phyloP scores from a whole-genome alignment of 2,113 vertebrate species.

The Cygnus atratus region DNA sequence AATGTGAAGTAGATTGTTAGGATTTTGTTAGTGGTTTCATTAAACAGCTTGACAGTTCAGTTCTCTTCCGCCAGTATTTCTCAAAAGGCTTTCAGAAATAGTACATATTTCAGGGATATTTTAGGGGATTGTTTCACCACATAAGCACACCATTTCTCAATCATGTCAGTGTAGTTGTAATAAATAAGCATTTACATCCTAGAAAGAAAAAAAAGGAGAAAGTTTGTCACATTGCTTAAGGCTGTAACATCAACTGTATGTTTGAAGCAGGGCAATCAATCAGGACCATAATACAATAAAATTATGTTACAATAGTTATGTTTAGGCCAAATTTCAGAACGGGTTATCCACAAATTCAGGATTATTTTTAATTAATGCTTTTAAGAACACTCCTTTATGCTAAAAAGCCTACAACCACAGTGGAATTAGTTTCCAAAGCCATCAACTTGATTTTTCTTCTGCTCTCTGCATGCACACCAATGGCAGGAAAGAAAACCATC shows the following conservation, averaged over 20 bases:
- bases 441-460: neutral
- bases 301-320: neutral
- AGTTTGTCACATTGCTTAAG: neutral
- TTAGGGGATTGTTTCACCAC: slow-evolving; percentile 50
- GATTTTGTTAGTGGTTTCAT: slow-evolving; percentile 76
- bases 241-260: neutral
- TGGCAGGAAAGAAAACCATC: neutral
- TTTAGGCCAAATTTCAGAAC: neutral
- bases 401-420: neutral
- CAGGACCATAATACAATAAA: neutral
- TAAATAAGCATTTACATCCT: slow-evolving; percentile 89
- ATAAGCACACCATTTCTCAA: slow-evolving; percentile 47
- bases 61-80: slow-evolving; percentile 70
- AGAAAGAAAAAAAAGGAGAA: neutral
- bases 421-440: neutral
- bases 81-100: slow-evolving; percentile 62
- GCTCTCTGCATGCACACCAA: neutral
- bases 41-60: slow-evolving; percentile 68
- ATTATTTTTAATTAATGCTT: neutral
- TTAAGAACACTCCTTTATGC: neutral
- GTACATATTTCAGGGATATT: slow-evolving; percentile 51
- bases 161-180: slow-evolving; percentile 83
- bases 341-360: neutral
- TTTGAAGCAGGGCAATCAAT: neutral
- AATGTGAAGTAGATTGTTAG: slow-evolving; percentile 83